phyloP scores from a whole-genome alignment of 1,140 invertebrate species.

The Ceratosolen fusciceps region DNA sequence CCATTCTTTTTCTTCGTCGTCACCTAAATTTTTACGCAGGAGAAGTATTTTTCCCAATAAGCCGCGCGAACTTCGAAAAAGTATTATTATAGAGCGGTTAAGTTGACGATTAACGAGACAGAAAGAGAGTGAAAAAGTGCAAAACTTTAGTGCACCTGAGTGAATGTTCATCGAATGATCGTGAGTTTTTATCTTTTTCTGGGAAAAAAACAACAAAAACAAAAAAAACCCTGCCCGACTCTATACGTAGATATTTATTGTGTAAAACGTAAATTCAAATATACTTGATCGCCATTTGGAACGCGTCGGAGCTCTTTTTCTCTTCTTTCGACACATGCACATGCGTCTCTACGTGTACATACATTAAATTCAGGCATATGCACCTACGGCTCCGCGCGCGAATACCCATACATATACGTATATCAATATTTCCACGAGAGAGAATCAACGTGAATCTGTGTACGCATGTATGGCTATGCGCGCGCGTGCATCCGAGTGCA shows the following conservation, averaged over 20 bases:
- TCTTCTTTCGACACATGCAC: conserved; percentile 32
- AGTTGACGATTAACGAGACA: not conserved
- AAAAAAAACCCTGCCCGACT: too few species aligned
- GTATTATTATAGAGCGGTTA: conserved; percentile 17
- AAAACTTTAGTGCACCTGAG: conserved; percentile 13
- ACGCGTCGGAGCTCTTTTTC: conserved; percentile 1
- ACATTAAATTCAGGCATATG: conserved; percentile 43
- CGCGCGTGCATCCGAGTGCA: conserved; percentile 34
- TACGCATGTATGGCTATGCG: too few species aligned
- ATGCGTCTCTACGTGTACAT: conserved; percentile 20
- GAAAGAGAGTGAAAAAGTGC: conserved; percentile 12
- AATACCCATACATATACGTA: conserved; percentile 47
- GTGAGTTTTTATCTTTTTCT: conserved; percentile 5
- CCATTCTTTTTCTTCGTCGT: conserved; percentile 9
- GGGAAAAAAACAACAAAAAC: not conserved
- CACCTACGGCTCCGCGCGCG: too few species aligned
- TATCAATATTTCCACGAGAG: conserved; percentile 17
- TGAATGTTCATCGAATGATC: conserved; percentile 26
- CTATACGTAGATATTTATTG: conserved; percentile 44
- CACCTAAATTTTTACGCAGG: not conserved
- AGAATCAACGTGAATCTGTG: too few species aligned
- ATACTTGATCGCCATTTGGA: conserved; percentile 13
- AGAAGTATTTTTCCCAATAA: not conserved
- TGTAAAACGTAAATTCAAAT: conserved; percentile 31
- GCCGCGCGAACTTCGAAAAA: conserved; percentile 18